phyloP scores from a whole-genome alignment of 2,888 invertebrate genomes.

The Hydropsyche betteni region DNA sequence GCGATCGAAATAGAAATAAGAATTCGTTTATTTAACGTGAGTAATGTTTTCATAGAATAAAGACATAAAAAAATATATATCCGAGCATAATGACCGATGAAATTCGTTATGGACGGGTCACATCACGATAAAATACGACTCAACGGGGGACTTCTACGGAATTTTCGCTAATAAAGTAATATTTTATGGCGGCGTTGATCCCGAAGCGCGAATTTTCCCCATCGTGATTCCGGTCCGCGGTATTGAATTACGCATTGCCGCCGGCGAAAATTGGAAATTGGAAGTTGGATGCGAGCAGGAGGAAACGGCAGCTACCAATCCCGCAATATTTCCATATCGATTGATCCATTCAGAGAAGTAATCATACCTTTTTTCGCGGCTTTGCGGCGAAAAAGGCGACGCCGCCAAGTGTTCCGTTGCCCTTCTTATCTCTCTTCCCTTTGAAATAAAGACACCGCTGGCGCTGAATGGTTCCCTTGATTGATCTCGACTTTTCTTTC shows the following conservation, averaged over 20 bases:
- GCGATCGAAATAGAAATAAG: too few species aligned
- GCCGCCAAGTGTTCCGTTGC: conserved; percentile 25
- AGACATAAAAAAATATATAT: too few species aligned
- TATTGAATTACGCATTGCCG: conserved; percentile 24
- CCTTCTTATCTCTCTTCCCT: conserved; percentile 12
- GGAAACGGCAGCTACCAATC: neutral
- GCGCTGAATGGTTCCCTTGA: conserved; percentile 20
- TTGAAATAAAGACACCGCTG: conserved; percentile 30
- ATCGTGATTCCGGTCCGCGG: neutral
- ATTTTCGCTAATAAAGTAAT: conserved; percentile 29
- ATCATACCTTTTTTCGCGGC: conserved; percentile 26
- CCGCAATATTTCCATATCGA: conserved; percentile 27
- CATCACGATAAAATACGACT: too few species aligned
- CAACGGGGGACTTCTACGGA: neutral
- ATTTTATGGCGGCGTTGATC: conserved; percentile 14
- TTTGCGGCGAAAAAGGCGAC: conserved; percentile 18
- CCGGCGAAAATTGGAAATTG: conserved; percentile 25
- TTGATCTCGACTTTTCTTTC: conserved; percentile 29
- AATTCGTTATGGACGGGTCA: too few species aligned
- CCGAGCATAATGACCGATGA: too few species aligned
- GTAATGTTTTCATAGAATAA: too few species aligned
- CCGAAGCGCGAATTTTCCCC: conserved; percentile 9
- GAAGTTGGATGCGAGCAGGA: neutral
- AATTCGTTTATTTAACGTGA: too few species aligned
- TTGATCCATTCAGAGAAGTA: conserved; percentile 30